Base-by-base conservation (phyloP, 2,113 vertebrate genomes). In the Marmota monax region DNA sequence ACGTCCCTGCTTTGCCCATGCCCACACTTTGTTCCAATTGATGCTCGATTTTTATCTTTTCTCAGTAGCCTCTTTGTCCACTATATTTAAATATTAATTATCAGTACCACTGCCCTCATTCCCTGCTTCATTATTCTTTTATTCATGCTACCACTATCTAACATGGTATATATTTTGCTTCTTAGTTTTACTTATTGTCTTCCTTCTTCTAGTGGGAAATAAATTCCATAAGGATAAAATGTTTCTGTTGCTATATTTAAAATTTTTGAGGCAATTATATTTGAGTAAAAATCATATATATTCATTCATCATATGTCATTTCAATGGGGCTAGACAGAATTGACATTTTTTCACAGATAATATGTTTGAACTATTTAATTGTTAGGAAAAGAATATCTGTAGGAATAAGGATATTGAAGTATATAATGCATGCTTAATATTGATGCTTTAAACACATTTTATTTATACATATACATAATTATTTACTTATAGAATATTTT, bases 311-410 rank as follows among this genome's bases (percentile, higher is more conserved):
- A 42, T 76, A 69, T 65, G 20, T 90, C 10, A 65, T 78, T 90
- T 95, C 45, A 80, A 8, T 80, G 56, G 88, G 22, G 2, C 18
- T 58, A 48, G 14, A 32, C 2, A 69, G 63, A 69, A 56, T 18
- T 78, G 39, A 12, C 13, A 45, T 51, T 42, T 83, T 80, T 65
- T n/a, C 39, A 82, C 32, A 67, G 4, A 56, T 37, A 76, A 56
- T 56, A 4, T 45, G 65, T 48, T 45, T 93, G 2, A 83, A 27
- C 67, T 17, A 5, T 61, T 76, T 72, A 77, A 63, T 87, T 48
- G 70, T 84, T 91, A 79, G 48, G 73, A 79, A 95, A 95, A 29
- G 37, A 58, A 72, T 84, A 91, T 48, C 18, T 37, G 27, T 29
- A 84, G 34, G 13, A 61, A 13, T 93, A 25, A 86, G 14, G 45